Evolutionary conservation across 2,888 invertebrate species (phyloP), one percentile per base, ranked within the genome.

Genomic region (Cataglyphis cursor): DNA sequence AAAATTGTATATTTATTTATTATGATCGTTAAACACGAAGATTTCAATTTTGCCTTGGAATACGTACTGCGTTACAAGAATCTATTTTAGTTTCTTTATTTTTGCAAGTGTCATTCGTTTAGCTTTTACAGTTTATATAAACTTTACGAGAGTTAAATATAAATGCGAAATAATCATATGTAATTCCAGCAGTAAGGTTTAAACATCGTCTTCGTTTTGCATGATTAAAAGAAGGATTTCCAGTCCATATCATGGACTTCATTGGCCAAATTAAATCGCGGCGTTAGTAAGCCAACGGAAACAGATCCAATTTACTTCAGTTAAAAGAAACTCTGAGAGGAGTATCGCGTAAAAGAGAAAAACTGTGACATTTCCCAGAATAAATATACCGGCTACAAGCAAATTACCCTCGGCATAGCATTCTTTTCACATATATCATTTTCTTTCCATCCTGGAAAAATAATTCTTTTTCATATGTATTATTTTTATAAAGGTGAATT

Each of bases 271-370:
- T 76, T 82, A 76, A 76, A 66, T 81, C 28, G 64, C 38, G 35
- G 35, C 54, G 57, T 81, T 64, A 35, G 24, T 24, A 12, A 74
- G 35, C 48, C 65, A 82, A 76, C 76, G 65, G 35, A 10, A 66
- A 76, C 35, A n/a, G 59, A 82, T 76, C 44, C 76, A 82, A 76
- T 82, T 64, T 64, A 51, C 24, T 66, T 76, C n/a, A 82, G 59
- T 76, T 65, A 82, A 76, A 76, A 76, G 48, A 76, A 76, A 59
- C 28, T 57, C 65, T 1, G 12, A 12, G 38, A 68, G 44, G 28
- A 31, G 1, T 12, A 54, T 51, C 41, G 31, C 38, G 31, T 57
- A 31, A 24, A 57, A 64, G 3, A 59, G 59, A 48, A 24, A 76
- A 59, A 18, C 66, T 61, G 65, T 57, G 76, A 82, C 65, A 82